Evolutionary conservation across 2,797 vertebrate species (phyloP).

Genomic region (Bradypodion ventrale): DNA sequence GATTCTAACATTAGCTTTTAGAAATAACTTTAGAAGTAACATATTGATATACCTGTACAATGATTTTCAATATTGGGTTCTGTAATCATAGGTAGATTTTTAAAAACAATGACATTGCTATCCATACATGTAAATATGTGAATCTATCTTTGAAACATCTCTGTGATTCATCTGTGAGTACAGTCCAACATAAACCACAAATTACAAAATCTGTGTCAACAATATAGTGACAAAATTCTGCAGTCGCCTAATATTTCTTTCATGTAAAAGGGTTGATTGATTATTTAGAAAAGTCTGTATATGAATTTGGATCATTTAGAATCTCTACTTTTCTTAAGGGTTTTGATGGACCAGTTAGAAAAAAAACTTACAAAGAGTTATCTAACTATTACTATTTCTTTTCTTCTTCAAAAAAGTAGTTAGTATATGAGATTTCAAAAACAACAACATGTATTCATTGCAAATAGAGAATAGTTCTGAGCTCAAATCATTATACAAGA

Average conservation of each 20-base stretch:
- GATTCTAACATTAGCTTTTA: conserved; percentile 40
- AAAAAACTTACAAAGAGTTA: conserved; percentile 37
- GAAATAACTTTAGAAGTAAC: conserved; percentile 60
- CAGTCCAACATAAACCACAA: neutral
- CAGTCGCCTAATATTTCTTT: neutral
- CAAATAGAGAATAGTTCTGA: conserved; percentile 38
- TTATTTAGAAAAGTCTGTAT: neutral
- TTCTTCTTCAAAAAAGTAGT: conserved; percentile 7
- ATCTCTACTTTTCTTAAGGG: neutral
- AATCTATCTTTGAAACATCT: neutral
- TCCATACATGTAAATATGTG: neutral
- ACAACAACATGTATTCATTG: conserved; percentile 18
- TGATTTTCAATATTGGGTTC: neutral
- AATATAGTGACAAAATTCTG: neutral
- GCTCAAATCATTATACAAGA: conserved; percentile 42
- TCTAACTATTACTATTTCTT: conserved; percentile 8
- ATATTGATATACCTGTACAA: conserved; percentile 50
- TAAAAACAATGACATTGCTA: neutral
- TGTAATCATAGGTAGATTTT: neutral
- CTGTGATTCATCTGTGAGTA: neutral
- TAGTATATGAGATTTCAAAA: conserved; percentile 19
- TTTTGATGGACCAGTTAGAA: neutral
- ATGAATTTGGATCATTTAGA: neutral
- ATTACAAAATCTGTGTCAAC: neutral
- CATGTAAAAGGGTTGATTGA: neutral